Base-by-base conservation (phyloP, 2,888 invertebrate genomes). In the Ormyrus pomaceus region DNA sequence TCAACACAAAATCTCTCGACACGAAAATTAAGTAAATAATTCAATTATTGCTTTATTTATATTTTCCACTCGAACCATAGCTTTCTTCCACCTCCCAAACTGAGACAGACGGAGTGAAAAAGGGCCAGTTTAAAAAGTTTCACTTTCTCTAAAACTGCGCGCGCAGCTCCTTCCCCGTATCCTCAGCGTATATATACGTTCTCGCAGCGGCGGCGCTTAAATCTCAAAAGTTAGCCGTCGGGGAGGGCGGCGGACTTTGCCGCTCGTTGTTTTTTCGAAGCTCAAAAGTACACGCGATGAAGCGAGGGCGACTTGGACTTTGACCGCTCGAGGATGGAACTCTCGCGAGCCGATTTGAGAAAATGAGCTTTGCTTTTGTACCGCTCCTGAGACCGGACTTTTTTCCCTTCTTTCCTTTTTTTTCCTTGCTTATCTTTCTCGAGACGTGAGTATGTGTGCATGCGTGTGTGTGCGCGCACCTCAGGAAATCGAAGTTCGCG, bases 351-450 rank as follows among this genome's bases (percentile, higher is more conserved):
- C 80, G 62, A 80, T 76, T 80, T 72, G 58, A 19, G 72, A 72
- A 80, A 80, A 80, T 80, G 72, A 80, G 80, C 72, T 76, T 77
- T 76, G 56, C 75, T 73, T 69, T 58, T 51, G 45, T 62, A 13
- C 53, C 56, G 56, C 34, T 19, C 65, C 73, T 68, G 46, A 46
- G 58, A 45, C 71, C 66, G 61, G 19, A 59, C 65, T 70, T 71
- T 64, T 53, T 68, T 34, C 6, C 13, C 65, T 9, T 61, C 48
- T 55, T 62, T 72, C 51, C 55, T 56, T 50, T 8, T 50, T 51
- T 51, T 70, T 59, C 45, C 10, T 48, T 74, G 70, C 74, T 70
- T 74, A 74, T 75, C 79, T 79, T 74, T 68, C 34, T 56, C 56
- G 65, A 78, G 78, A 61, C 48, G 11, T 5, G n/a, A 8, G 19